Evolutionary conservation across 2,888 invertebrate species (phyloP).

Genomic region (Macrosiphum euphorbiae): DNA sequence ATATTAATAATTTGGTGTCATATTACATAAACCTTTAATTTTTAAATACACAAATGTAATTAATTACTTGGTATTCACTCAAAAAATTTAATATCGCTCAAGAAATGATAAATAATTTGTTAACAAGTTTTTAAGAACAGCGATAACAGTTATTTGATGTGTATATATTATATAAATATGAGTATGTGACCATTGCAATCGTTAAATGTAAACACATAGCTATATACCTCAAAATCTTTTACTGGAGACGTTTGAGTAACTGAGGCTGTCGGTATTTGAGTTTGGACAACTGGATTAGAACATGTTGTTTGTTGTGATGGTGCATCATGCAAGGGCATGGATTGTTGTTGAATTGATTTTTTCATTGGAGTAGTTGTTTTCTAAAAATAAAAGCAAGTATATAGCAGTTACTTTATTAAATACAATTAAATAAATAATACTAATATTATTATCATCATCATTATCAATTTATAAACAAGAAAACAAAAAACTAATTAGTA

Average conservation of each 20-base stretch:
- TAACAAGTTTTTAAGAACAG: not conserved
- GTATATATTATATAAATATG: not conserved
- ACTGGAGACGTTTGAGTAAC: not conserved
- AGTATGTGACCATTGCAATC: not conserved
- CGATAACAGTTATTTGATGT: not conserved
- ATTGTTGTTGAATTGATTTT: not conserved
- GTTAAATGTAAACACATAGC: not conserved
- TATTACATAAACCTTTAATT: not conserved
- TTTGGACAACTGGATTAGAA: not conserved
- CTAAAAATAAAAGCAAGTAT: constrained; percentile 18
- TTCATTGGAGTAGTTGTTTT: not conserved
- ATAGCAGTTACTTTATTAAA: not conserved
- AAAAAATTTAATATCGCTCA: not conserved
- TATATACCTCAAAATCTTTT: constrained; percentile 1
- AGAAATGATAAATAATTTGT: not conserved
- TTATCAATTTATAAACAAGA: not conserved
- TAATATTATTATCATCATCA: not conserved
- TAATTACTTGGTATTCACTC: not conserved
- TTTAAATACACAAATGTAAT: not conserved
- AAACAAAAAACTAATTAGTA: not conserved
- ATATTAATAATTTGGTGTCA: not conserved
- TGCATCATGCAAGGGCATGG: not conserved
- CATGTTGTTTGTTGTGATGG: not conserved
- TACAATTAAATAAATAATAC: no score
- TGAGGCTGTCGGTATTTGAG: not conserved